Base-by-base conservation (phyloP, 1,140 invertebrate species). In the Copidosoma floridanum region DNA sequence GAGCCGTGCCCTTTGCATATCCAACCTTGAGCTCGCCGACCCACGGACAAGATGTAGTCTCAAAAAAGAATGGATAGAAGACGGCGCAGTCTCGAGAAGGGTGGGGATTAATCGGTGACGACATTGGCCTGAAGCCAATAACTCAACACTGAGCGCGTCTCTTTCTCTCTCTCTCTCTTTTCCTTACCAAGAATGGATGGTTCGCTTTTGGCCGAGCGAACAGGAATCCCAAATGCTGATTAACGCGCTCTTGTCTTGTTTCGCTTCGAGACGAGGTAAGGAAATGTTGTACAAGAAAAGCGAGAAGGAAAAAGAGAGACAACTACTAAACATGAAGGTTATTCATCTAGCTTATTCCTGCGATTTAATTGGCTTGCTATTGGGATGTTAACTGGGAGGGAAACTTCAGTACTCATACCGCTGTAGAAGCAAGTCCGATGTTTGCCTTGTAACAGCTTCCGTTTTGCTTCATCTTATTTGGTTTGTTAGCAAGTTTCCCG, bases 171-270 rank as follows among this genome's bases (percentile, higher is more conserved):
- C n/a, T n/a, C n/a, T n/a, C n/a, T n/a, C n/a, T n/a, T n/a, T n/a
- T n/a, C n/a, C n/a, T n/a, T n/a, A n/a, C n/a, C n/a, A n/a, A n/a
- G n/a, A n/a, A n/a, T n/a, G n/a, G n/a, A n/a, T n/a, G n/a, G n/a
- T n/a, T n/a, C n/a, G n/a, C n/a, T 40, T 40, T 40, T 5, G 11
- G 51, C 46, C 44, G 35, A 59, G 44, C 11, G 37, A 37, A 59
- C 43, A 52, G 57, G 57, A 59, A 59, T 51, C 20, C 7, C 27
- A 47, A n/a, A 58, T 51, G 56, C 16, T 38, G 48, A 59, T 58
- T 51, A 58, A 43, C 37, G 18, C 35, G 38, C 21, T 41, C 21
- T 41, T n/a, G n/a, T n/a, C n/a, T n/a, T n/a, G n/a, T n/a, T n/a
- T n/a, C n/a, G n/a, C n/a, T n/a, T n/a, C n/a, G n/a, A n/a, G n/a